Evolutionary conservation across 2,113 vertebrate genomes (phyloP), one percentile per base, ranked within the genome.

Genomic region (Strix uralensis): DNA sequence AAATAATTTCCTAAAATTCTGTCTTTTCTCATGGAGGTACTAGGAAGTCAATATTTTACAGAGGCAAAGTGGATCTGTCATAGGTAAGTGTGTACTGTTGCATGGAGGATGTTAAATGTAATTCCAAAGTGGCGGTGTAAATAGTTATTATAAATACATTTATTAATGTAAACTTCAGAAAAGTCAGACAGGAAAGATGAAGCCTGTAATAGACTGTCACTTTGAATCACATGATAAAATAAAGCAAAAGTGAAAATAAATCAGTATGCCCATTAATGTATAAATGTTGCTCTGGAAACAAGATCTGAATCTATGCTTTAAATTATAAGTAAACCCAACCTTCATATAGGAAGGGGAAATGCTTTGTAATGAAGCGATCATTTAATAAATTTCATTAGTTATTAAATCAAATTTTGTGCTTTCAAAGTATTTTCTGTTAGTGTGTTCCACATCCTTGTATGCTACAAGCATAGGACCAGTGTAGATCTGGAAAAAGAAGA

Each of bases 301-400:
- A 78, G 52, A 74, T 71, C 61, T 74, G 51, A 87, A 90, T 91
- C 86, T 67, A 16, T 92, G 52, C 44, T 95, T 96, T 93, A 71
- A 97, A 95, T 95, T 96, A 34, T 38, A 90, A 88, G 59, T 71
- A 84, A 96, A 19, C 27, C 16, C 72, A 94, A 7, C 63, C 90
- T 94, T 94, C 40, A 62, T 70, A 19, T 51, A 94, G 78, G 81
- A 82, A 92, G 54, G 22, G 9, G 36, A 94, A 92, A 88, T 81
- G 16, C 51, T 86, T 70, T 93, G 55, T 96, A 96, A 95, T 96
- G 78, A 96, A 96, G 85, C 79, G 81, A 55, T 70, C 26, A 54
- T 96, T 96, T 93, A 91, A 92, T 90, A 94, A 77, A 93, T 86
- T 97, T 95, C 34, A 25, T 92, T 96, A 92, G 61, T 79, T 93